A percentile compares a stretch with the other conserved stretches of the same genome.
Conservation (phyloP, 1,140 invertebrate genomes). For the Trachymyrmex cornetzi region DNA sequence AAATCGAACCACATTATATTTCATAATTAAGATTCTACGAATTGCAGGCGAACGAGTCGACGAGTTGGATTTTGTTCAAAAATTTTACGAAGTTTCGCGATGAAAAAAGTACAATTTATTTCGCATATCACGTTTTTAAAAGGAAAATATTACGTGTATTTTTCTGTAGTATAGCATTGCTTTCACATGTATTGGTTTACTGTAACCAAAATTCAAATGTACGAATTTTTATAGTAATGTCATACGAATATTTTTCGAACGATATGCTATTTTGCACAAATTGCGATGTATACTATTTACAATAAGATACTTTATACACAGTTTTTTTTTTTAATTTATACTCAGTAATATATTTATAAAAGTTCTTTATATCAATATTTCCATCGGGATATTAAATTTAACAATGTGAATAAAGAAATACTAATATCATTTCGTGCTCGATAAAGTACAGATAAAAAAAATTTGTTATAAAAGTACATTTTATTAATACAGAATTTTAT, state of each 20-base stretch:
- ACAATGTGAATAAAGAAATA: neutral
- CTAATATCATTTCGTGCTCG: neutral
- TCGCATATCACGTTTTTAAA: conserved; percentile 25
- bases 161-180: conserved; percentile 4
- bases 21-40: conserved; percentile 49
- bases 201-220: conserved; percentile 24
- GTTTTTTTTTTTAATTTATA: no score
- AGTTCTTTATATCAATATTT: conserved; percentile 24
- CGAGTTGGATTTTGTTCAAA: conserved; percentile 10
- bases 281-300: neutral
- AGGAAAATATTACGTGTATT: neutral
- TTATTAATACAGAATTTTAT: conserved; percentile 14
- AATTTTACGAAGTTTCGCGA: neutral
- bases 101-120: conserved; percentile 27
- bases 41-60: neutral
- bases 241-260: neutral
- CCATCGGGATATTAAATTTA: conserved; percentile 4
- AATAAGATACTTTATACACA: conserved; percentile 27
- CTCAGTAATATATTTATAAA: conserved; percentile 25
- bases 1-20: conserved; percentile 39
- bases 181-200: neutral
- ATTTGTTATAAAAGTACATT: neutral
- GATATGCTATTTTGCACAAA: conserved; percentile 1
- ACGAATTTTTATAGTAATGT: neutral
- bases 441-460: neutral